Evolutionary conservation across 2,797 vertebrate genomes (phyloP).

Genomic region (Chloroceryle amazona): DNA sequence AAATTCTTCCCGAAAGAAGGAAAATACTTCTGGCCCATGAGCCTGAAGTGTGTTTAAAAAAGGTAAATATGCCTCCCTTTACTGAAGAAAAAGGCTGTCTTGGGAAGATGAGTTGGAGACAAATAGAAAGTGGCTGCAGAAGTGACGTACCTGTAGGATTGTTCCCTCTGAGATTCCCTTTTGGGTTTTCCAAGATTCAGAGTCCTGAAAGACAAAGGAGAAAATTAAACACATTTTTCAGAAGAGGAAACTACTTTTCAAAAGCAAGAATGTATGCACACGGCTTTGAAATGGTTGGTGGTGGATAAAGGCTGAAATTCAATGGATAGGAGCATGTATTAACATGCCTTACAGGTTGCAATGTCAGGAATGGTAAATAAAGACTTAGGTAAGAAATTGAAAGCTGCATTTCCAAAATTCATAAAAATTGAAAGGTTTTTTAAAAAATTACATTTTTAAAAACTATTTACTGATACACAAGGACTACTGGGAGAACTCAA

Average conservation of each 20-base stretch:
- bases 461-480: not conserved
- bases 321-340: not conserved
- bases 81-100: not conserved
- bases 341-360: not conserved
- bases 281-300: not conserved
- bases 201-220: not conserved
- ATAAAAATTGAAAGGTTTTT: not conserved
- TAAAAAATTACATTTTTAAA: not conserved
- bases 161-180: not conserved
- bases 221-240: not conserved
- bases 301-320: not conserved
- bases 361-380: not conserved
- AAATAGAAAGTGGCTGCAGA: not conserved
- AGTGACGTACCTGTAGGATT: not conserved
- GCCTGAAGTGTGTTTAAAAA: not conserved
- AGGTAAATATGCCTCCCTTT: not conserved
- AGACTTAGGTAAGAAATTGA: not conserved
- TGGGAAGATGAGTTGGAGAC: not conserved
- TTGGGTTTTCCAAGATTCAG: not conserved
- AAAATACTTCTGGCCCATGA: not conserved
- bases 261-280: not conserved
- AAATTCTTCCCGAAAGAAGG: not conserved
- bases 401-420: not conserved
- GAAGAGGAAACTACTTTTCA: not conserved
- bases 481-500: not conserved